A percentile compares a stretch with the other conserved stretches of the same genome.
Conservation (phyloP, 2,888 invertebrate species). For the Scaptomyza tumidula region DNA sequence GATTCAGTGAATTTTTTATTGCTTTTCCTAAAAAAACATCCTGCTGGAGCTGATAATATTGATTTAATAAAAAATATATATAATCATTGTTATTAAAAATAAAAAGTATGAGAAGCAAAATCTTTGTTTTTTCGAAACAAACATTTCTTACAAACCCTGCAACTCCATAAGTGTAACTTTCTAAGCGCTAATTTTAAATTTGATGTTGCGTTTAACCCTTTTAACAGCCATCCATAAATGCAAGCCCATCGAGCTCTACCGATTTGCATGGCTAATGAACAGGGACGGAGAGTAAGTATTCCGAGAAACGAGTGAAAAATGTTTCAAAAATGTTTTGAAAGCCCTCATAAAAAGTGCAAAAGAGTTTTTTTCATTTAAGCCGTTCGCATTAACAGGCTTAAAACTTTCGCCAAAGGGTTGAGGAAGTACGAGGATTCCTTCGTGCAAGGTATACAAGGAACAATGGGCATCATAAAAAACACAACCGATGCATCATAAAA, state of each 20-base stretch:
- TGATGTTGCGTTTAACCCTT: constrained; percentile 24
- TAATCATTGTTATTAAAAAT: no score
- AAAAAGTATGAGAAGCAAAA: no score
- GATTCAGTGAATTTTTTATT: no score
- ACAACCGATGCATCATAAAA: constrained; percentile 70
- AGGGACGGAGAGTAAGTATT: constrained; percentile 24
- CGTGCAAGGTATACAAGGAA: constrained; percentile 42
- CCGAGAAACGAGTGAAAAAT: constrained; percentile 45
- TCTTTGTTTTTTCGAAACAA: background rate
- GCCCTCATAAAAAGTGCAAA: constrained; percentile 61
- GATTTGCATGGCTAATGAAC: constrained; percentile 51
- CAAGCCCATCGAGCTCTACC: constrained; percentile 28
- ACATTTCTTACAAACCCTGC: background rate
- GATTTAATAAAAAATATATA: no score
- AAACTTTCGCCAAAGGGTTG: constrained; percentile 67
- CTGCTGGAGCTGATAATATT: no score
- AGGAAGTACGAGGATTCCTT: constrained; percentile 54
- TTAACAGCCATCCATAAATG: constrained; percentile 38
- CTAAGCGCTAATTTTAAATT: constrained; percentile 5
- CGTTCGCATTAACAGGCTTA: constrained; percentile 39
- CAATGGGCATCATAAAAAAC: constrained; percentile 70
- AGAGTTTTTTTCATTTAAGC: constrained; percentile 54
- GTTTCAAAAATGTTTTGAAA: constrained; percentile 1
- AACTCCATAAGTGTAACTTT: background rate
- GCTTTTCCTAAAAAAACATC: no score